phyloP scores from a whole-genome alignment of 1,140 invertebrate genomes.

The Spodoptera frugiperda region DNA sequence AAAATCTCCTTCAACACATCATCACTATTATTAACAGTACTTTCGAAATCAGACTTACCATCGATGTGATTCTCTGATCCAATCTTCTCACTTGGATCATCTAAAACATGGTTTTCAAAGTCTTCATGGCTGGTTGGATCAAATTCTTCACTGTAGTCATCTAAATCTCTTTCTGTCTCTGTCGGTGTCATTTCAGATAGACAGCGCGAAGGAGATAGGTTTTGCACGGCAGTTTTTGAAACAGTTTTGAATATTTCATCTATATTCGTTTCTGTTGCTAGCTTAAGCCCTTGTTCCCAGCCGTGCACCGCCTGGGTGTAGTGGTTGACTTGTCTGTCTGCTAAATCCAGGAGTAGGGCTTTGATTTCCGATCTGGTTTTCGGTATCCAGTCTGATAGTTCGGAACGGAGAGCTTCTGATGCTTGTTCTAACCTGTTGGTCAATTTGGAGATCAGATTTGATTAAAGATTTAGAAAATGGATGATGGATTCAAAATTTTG shows the following conservation, averaged over 20 bases:
- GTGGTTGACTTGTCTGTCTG: conserved; percentile 66
- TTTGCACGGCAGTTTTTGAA: conserved; percentile 74
- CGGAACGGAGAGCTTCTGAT: conserved; percentile 74
- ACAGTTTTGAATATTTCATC: conserved; percentile 77
- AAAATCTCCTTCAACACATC: conserved; percentile 30
- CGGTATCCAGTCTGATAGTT: conserved; percentile 74
- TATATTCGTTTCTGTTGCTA: conserved; percentile 66
- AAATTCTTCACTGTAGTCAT: conserved; percentile 57
- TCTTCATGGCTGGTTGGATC: conserved; percentile 47
- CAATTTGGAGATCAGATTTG: no score
- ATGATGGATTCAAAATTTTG: no score
- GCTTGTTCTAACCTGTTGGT: conserved; percentile 74
- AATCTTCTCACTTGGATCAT: conserved; percentile 4
- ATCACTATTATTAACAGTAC: conserved; percentile 27
- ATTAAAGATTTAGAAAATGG: no score
- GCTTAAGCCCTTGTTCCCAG: conserved; percentile 74
- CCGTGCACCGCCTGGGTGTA: conserved; percentile 65
- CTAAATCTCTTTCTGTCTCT: conserved; percentile 64
- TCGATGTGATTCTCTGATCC: conserved; percentile 9
- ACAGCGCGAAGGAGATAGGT: conserved; percentile 70
- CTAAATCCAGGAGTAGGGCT: conserved; percentile 67
- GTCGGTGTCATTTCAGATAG: conserved; percentile 60
- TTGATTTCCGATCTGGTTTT: conserved; percentile 75
- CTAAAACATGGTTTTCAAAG: conserved; percentile 38
- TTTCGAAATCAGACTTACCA: conserved; percentile 30